phyloP scores from a whole-genome alignment of 2,797 vertebrate genomes.

The Amphiprion clarkii region DNA sequence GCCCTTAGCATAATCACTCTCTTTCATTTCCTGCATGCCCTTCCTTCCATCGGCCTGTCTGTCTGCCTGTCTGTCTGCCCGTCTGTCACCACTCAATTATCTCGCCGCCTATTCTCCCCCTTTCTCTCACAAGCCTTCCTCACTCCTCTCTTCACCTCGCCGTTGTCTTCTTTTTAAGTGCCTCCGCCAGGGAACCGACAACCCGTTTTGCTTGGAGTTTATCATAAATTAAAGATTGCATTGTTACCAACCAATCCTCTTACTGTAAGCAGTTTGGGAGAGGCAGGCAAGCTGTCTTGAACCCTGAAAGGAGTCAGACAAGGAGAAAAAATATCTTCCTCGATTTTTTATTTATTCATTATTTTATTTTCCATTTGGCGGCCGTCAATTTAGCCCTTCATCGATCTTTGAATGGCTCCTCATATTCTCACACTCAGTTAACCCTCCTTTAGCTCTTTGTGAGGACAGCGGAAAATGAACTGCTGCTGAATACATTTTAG shows the following conservation, averaged over 20 bases:
- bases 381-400: conserved; percentile 58
- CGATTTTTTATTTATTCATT: conserved; percentile 7
- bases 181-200: conserved; percentile 68
- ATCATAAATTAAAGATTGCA: conserved; percentile 89
- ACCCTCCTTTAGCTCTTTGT: conserved; percentile 51
- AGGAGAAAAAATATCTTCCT: conserved; percentile 43
- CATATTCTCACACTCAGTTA: conserved; percentile 43
- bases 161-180: conserved; percentile 70
- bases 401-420: conserved; percentile 64
- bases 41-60: conserved; percentile 38
- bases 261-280: conserved; percentile 86
- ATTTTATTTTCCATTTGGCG: conserved; percentile 7
- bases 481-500: conserved; percentile 53
- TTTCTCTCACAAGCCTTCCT: conserved; percentile 49
- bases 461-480: conserved; percentile 52
- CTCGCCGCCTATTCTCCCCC: conserved; percentile 47
- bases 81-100: conserved; percentile 74
- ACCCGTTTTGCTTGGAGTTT: conserved; percentile 79
- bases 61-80: conserved; percentile 46
- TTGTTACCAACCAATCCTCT: conserved; percentile 89
- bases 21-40: conserved; percentile 64
- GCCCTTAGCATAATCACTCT: conserved; percentile 66
- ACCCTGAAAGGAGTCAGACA: conserved; percentile 78
- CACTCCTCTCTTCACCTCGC: conserved; percentile 64
- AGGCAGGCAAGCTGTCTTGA: conserved; percentile 80